Evolutionary conservation across 2,888 invertebrate genomes (phyloP).

Genomic region (Gari tellinella): DNA sequence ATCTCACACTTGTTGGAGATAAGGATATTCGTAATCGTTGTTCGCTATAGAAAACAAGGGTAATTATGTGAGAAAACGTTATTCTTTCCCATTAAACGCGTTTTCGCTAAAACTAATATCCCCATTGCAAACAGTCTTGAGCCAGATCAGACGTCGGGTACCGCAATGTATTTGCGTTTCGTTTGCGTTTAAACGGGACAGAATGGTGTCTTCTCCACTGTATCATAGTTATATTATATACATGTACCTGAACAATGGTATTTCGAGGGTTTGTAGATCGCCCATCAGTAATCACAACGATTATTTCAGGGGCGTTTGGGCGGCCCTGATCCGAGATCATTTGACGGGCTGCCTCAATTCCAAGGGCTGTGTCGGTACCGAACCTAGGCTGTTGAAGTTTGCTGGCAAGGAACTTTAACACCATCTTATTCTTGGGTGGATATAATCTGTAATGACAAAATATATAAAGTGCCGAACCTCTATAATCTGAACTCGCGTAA

Average conservation of each 20-base stretch:
- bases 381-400: constrained; percentile 68
- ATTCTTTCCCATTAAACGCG: too few relatives aligned
- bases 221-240: background rate
- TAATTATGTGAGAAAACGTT: too few relatives aligned
- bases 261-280: constrained; percentile 66
- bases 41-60: too few relatives aligned
- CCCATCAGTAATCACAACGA: constrained; percentile 77
- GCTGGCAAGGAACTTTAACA: constrained; percentile 66
- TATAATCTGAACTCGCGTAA: too few relatives aligned
- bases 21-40: too few relatives aligned
- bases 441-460: constrained; percentile 58
- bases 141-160: too few relatives aligned
- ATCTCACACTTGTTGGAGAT: too few relatives aligned
- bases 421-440: constrained; percentile 67
- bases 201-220: background rate
- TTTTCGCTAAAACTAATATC: too few relatives aligned
- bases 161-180: too few relatives aligned
- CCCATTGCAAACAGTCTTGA: too few relatives aligned
- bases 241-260: constrained; percentile 63
- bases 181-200: too few relatives aligned
- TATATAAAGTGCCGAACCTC: too few relatives aligned
- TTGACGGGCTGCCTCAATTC: constrained; percentile 60
- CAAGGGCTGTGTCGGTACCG: constrained; percentile 75
- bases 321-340: constrained; percentile 64
- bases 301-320: constrained; percentile 72